Conservation (phyloP, 1,140 invertebrate genomes). For the Andrena cerasifolii region DNA sequence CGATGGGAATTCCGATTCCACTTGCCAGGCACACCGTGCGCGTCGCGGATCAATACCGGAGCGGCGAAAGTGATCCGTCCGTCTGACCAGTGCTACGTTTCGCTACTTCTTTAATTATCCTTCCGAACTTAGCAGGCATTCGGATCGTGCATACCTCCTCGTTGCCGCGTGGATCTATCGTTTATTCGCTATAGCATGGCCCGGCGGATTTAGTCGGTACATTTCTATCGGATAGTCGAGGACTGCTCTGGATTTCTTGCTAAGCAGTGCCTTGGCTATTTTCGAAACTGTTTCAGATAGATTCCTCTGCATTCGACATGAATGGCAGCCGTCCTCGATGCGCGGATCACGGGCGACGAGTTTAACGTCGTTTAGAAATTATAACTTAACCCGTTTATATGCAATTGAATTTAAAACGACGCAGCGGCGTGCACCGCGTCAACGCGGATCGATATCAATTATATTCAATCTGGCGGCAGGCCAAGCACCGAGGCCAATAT, state of each 20-base stretch:
- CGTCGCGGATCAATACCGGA: background rate
- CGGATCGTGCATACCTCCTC: background rate
- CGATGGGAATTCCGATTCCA: conserved; percentile 42
- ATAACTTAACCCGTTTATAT: conserved; percentile 8
- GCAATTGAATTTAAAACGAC: conserved; percentile 38
- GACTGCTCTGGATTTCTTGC: background rate
- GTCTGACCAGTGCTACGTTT: conserved; percentile 20
- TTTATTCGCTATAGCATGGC: conserved; percentile 7
- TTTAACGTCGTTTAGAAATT: conserved; percentile 17
- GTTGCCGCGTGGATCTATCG: conserved; percentile 29
- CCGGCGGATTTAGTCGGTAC: conserved; percentile 27
- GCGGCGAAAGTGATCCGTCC: conserved; percentile 29
- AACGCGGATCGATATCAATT: conserved; percentile 48
- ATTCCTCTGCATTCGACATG: background rate
- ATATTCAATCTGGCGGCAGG: conserved; percentile 55
- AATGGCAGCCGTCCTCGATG: background rate
- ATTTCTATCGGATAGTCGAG: background rate
- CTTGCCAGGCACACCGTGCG: background rate
- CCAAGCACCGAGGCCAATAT: conserved; percentile 49
- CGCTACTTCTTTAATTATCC: conserved; percentile 33
- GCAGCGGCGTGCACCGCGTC: conserved; percentile 18
- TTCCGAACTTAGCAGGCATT: conserved; percentile 33
- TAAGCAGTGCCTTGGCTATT: no score
- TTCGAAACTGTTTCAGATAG: background rate
- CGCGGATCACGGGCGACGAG: background rate